Percentiles rank a stretch among this genome's conserved stretches.
Evolutionary conservation across 2,888 invertebrate genomes (phyloP).

Genomic region (Meta bourneti): DNA sequence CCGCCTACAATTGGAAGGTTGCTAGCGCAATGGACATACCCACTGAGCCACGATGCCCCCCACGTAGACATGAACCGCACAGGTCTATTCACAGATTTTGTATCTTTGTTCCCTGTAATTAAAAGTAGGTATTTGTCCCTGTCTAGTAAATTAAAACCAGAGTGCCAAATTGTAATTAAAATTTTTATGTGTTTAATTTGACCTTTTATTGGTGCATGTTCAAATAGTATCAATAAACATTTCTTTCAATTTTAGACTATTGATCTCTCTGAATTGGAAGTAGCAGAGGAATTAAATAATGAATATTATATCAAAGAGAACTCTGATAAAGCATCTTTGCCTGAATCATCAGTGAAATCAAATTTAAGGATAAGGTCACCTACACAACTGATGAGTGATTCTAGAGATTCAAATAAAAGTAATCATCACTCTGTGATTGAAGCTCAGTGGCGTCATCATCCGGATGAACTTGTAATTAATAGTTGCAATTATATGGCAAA

Average conservation of each 20-base stretch:
- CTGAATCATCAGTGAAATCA: slow-evolving; percentile 43
- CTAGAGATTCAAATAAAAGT: slow-evolving; percentile 47
- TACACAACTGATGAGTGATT: slow-evolving; percentile 89
- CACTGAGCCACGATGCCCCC: too few species aligned
- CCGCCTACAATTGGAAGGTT: too few species aligned
- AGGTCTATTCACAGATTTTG: too few species aligned
- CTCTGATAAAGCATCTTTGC: slow-evolving; percentile 9
- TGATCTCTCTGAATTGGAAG: slow-evolving; percentile 68
- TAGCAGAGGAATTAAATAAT: slow-evolving; percentile 46
- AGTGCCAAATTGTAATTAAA: not conserved
- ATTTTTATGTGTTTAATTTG: not conserved
- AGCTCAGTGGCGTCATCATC: slow-evolving; percentile 95
- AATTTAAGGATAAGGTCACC: slow-evolving; percentile 88
- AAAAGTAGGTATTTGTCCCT: not conserved
- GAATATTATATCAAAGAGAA: slow-evolving; percentile 30
- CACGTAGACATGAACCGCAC: too few species aligned
- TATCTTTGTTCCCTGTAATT: too few species aligned
- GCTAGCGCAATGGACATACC: too few species aligned
- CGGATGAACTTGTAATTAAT: slow-evolving; percentile 91
- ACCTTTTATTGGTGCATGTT: not conserved
- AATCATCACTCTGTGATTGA: slow-evolving; percentile 82
- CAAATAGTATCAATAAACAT: too few species aligned
- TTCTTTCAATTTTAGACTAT: slow-evolving; percentile 47
- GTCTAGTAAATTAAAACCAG: not conserved
- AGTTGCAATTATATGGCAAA: slow-evolving; percentile 84